A percentile compares a stretch with the other conserved stretches of the same genome.
Conservation (phyloP, 2,888 invertebrate genomes). For the Phytoseiulus persimilis region DNA sequence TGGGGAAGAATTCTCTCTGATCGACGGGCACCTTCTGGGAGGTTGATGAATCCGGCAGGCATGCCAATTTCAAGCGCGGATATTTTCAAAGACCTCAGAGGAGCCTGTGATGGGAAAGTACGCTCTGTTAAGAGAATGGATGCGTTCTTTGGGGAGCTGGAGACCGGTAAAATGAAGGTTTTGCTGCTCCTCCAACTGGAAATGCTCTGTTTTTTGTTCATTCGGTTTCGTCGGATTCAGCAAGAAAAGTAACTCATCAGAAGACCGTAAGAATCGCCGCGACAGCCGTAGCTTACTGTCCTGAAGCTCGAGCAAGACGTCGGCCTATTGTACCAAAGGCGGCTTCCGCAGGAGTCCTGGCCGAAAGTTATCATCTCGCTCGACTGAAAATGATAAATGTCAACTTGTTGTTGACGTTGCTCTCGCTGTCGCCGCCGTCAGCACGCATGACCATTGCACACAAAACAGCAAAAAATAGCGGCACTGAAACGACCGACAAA, state of each 20-base stretch:
- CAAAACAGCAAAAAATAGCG: neutral
- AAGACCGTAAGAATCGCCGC: neutral
- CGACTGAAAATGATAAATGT: constrained; percentile 5
- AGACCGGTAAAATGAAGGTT: too few species aligned
- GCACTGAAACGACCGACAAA: neutral
- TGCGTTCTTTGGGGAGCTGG: too few species aligned
- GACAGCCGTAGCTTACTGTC: neutral
- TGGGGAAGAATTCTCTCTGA: too few species aligned
- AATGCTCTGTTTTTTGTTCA: neutral
- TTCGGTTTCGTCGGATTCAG: neutral
- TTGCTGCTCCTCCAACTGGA: too few species aligned
- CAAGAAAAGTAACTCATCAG: neutral
- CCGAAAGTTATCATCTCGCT: neutral
- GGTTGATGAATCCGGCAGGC: too few species aligned
- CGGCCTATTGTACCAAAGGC: neutral
- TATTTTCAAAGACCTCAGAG: too few species aligned
- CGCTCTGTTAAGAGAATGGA: too few species aligned
- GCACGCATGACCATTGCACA: neutral
- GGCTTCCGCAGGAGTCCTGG: neutral
- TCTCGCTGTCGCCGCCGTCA: neutral
- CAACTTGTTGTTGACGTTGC: neutral
- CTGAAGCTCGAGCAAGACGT: neutral
- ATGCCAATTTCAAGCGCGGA: too few species aligned
- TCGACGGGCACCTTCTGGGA: too few species aligned
- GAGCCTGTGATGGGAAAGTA: too few species aligned